Evolutionary conservation across 2,888 invertebrate species (phyloP).

Genomic region (Caenorhabditis plicata): DNA sequence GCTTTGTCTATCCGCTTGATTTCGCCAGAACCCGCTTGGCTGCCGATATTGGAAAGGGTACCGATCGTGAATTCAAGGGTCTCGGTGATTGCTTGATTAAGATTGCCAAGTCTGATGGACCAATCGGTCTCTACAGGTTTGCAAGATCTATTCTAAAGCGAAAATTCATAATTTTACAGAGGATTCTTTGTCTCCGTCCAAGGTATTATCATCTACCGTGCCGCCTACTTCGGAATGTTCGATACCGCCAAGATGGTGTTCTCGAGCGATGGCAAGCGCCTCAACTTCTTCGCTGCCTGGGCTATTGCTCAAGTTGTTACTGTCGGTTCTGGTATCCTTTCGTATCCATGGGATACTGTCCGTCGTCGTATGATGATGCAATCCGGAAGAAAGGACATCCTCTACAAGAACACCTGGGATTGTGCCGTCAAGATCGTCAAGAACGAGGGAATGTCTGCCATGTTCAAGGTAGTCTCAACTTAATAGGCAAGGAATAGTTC

Average conservation of each 20-base stretch:
- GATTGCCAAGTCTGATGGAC: conserved; percentile 79
- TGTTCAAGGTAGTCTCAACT: conserved; percentile 80
- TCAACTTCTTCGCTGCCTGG: conserved; percentile 88
- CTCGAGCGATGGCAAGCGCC: conserved; percentile 84
- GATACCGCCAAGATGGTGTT: conserved; percentile 91
- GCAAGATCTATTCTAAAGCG: neutral
- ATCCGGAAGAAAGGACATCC: conserved; percentile 83
- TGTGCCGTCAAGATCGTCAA: conserved; percentile 86
- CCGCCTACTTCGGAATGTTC: conserved; percentile 91
- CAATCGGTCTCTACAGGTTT: conserved; percentile 77
- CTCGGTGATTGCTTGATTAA: conserved; percentile 83
- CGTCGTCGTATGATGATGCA: conserved; percentile 99
- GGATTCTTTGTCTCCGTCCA: conserved; percentile 92
- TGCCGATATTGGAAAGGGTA: conserved; percentile 84
- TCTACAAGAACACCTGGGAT: conserved; percentile 88
- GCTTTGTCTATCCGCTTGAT: conserved; percentile 91
- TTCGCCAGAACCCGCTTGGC: conserved; percentile 87
- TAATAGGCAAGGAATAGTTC: no score
- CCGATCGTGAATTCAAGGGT: conserved; percentile 83
- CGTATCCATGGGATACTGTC: conserved; percentile 93
- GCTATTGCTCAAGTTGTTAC: conserved; percentile 76
- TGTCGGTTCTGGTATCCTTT: conserved; percentile 85
- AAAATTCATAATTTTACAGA: conserved; percentile 36
- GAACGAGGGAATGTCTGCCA: conserved; percentile 80
- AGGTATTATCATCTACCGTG: conserved; percentile 85